Evolutionary conservation across 1,140 invertebrate species (phyloP).

Genomic region (Euura lappo): DNA sequence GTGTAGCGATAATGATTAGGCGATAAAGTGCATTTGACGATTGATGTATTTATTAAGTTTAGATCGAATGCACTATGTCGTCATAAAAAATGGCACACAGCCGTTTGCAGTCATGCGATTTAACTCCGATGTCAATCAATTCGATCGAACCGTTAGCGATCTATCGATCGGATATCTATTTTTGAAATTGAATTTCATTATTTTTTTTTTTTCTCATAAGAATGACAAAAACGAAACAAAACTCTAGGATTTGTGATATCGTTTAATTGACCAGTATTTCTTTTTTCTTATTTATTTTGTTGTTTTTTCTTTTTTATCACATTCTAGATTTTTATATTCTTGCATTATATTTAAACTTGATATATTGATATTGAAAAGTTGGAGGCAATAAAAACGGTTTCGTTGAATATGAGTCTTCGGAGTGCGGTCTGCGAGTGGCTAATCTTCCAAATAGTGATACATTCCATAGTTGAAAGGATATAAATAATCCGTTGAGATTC

Average conservation of each 20-base stretch:
- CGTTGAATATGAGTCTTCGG: not conserved
- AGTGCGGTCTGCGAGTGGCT: slow-evolving; percentile 27
- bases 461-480: slow-evolving; percentile 49
- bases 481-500: not conserved
- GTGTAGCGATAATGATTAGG: slow-evolving; percentile 16
- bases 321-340: too few relatives aligned
- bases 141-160: not conserved
- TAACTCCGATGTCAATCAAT: slow-evolving; percentile 7
- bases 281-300: not conserved
- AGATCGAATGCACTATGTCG: slow-evolving; percentile 46
- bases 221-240: not conserved
- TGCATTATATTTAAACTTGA: too few relatives aligned
- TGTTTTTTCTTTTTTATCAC: not conserved
- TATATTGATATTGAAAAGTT: too few relatives aligned
- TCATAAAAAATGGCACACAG: slow-evolving; percentile 36
- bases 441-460: slow-evolving; percentile 59
- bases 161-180: not conserved
- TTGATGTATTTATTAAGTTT: slow-evolving; percentile 46
- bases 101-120: slow-evolving; percentile 24
- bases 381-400: not conserved
- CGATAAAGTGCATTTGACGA: slow-evolving; percentile 49
- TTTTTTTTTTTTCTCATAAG: not conserved
- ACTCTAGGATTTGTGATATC: too few relatives aligned
- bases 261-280: too few relatives aligned
- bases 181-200: not conserved